A percentile compares a stretch with the other conserved stretches of the same genome.
phyloP scores from a whole-genome alignment of 2,888 invertebrate species.

The Brachynemurus nebulosus region DNA sequence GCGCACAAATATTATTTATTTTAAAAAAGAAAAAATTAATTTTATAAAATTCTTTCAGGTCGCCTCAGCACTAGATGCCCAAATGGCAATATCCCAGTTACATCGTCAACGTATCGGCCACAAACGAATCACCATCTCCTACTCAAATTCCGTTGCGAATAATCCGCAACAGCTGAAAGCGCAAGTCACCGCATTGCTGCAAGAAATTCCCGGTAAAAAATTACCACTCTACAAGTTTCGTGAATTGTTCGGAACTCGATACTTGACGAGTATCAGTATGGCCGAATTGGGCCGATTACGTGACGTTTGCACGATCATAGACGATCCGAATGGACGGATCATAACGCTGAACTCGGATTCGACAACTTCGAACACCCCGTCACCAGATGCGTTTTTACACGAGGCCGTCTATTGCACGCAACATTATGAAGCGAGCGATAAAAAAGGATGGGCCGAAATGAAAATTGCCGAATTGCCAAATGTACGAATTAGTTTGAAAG shows the following conservation, averaged over 20 bases:
- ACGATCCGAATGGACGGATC: conserved; percentile 53
- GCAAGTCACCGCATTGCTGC: conserved; percentile 57
- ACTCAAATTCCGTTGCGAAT: conserved; percentile 45
- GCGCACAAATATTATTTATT: too few species aligned
- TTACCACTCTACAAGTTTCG: conserved; percentile 70
- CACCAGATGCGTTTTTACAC: not conserved
- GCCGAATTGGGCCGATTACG: conserved; percentile 59
- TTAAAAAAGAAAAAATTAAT: too few species aligned
- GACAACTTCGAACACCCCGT: conserved; percentile 23
- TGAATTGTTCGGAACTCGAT: conserved; percentile 69
- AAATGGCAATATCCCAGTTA: conserved; percentile 64
- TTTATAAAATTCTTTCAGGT: conserved; percentile 23
- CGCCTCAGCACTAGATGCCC: conserved; percentile 43
- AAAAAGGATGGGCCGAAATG: conserved; percentile 53
- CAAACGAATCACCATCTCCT: conserved; percentile 63
- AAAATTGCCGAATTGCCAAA: conserved; percentile 49
- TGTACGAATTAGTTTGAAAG: conserved; percentile 49
- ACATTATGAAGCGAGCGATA: not conserved
- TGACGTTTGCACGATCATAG: conserved; percentile 63
- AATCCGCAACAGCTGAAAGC: conserved; percentile 50
- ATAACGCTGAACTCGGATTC: conserved; percentile 44
- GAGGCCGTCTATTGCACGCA: conserved; percentile 5
- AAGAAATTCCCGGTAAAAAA: conserved; percentile 56
- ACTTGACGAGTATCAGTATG: conserved; percentile 58
- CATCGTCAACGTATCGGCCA: conserved; percentile 72